These are phyloP conservation scores for Sardinella longiceps DNA, from an alignment of 2,797 vertebrate species.

Conservation along the genomic window DNA sequence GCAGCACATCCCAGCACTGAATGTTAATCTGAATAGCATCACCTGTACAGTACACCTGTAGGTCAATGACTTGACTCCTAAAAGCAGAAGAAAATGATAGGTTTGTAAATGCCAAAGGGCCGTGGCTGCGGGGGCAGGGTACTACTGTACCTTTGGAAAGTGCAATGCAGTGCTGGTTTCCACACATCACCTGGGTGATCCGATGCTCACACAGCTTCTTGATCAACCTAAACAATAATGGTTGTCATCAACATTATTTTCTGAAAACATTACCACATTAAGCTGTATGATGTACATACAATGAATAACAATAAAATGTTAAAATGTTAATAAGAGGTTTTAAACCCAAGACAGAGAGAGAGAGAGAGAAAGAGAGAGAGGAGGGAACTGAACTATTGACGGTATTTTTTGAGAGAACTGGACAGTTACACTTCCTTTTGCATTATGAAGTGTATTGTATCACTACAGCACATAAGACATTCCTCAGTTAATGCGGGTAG, in stretches of 20 bases:
- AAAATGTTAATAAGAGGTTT: background rate
- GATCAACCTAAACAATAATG: conserved; percentile 80
- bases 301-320: background rate
- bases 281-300: background rate
- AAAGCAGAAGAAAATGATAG: background rate
- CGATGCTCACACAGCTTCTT: conserved; percentile 91
- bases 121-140: background rate
- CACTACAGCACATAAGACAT: background rate
- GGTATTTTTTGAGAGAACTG: background rate
- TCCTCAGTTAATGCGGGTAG: background rate
- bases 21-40: background rate
- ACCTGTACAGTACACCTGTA: too few relatives aligned
- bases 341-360: background rate
- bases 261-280: background rate
- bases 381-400: background rate
- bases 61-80: background rate
- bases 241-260: background rate
- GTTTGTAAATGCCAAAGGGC: background rate
- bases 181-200: conserved; percentile 95
- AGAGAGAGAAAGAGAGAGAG: too few relatives aligned
- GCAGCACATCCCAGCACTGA: background rate
- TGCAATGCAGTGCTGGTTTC: conserved; percentile 96
- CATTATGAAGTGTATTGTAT: background rate
- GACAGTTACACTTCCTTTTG: background rate
- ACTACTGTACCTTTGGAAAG: conserved; percentile 93